A percentile compares a stretch with the other conserved stretches of the same genome.
These are phyloP conservation scores for Chanos chanos DNA, from an alignment of 2,797 vertebrate genomes.

Conservation along the genomic window DNA sequence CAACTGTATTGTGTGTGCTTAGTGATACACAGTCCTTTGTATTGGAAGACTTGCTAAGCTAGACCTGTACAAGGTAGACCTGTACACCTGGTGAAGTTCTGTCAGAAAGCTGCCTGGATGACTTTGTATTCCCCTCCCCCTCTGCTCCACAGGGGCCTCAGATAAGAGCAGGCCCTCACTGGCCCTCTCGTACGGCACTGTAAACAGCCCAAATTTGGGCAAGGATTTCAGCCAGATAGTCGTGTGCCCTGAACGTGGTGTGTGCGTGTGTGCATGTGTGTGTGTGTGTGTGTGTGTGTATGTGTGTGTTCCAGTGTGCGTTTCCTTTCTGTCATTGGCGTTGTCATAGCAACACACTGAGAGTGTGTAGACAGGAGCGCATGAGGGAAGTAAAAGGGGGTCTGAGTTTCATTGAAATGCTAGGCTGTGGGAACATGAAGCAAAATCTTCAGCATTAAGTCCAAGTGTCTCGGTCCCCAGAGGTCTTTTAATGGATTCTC, in stretches of 20 bases:
- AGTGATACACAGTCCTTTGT: no score
- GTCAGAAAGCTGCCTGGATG: constrained; percentile 24
- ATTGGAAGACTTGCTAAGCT: no score
- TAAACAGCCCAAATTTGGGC: constrained; percentile 87
- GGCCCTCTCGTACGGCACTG: constrained; percentile 71
- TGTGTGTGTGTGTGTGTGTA: constrained; percentile 57
- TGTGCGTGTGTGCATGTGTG: constrained; percentile 44
- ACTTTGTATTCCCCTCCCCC: constrained; percentile 13
- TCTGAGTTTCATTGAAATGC: neutral
- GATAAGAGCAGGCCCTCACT: constrained; percentile 70
- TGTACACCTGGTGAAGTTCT: constrained; percentile 49
- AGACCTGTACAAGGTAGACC: constrained; percentile 14
- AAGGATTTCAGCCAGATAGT: constrained; percentile 85
- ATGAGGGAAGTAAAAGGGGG: constrained; percentile 19
- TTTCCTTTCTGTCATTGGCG: constrained; percentile 51
- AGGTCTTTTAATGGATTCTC: no score
- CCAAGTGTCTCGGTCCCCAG: neutral
- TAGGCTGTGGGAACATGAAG: neutral
- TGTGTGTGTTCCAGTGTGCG: constrained; percentile 46
- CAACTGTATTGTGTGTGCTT: no score
- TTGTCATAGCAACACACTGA: constrained; percentile 64
- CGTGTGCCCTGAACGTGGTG: constrained; percentile 79
- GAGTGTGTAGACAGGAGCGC: constrained; percentile 32
- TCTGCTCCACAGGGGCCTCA: constrained; percentile 43
- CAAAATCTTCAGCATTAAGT: constrained; percentile 14